Base-by-base conservation (phyloP, 2,113 vertebrate species). In the Martes martes region DNA sequence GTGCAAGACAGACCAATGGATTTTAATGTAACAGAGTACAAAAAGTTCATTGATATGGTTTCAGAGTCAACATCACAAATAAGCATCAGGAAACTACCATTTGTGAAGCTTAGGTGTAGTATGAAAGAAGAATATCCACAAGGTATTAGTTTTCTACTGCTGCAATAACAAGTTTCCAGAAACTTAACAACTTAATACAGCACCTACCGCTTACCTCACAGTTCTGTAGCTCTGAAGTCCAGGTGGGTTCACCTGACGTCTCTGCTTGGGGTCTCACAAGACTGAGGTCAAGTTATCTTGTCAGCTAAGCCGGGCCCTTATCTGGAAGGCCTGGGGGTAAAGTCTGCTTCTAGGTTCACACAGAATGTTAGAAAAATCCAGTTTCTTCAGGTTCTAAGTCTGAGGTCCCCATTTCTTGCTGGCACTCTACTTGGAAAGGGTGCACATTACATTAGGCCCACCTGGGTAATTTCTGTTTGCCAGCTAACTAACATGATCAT, bases 121-220 rank as follows among this genome's bases (percentile, higher is more conserved):
- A 95, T 59, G 45, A 85, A 86, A 94, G 93, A 97, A 92, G 87
- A 94, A 52, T 76, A 90, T 23, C 26, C 45, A 86, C 39, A 85
- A 65, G 80, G 65, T 92, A 79, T 95, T 96, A 59, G 42, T 87
- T 90, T 96, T 94, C 82, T 97, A 97, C 97, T 95, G 95, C 76
- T 93, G 89, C 86, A 78, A 82, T 97, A 94, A 96, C 42, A 95
- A 95, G 85, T 85, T 74, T 89, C 78, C 50, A 69, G 85, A 91
- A 65, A 96, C 74, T 85, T 96, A 96, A 96, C 83, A 97, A 87
- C 79, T 79, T 97, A 82, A 89, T 83, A 81, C 52, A 92, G 76
- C 36, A 61, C 23, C 50, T 81, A 86, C 82, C 74, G 95, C 92
- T 85, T 96, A 92, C 88, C 90, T 93, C 63, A 88, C 45, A 84